These are phyloP conservation scores for Temnothorax rugatulus DNA, from an alignment of 2,888 invertebrate genomes.

Conservation along the genomic window DNA sequence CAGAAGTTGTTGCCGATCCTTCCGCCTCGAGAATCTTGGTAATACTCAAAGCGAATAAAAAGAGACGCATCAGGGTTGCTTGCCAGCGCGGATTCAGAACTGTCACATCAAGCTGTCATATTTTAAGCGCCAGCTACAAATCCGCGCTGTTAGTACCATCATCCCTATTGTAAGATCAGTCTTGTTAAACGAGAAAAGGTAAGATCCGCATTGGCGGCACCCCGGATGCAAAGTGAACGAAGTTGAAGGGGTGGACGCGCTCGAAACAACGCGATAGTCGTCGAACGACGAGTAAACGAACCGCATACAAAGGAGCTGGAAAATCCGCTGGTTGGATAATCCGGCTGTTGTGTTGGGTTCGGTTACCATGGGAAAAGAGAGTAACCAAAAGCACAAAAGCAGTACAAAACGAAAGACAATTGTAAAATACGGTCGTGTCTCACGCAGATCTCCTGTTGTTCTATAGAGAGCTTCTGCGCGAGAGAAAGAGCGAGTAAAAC, in stretches of 20 bases:
- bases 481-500: conserved; percentile 75
- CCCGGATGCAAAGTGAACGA: conserved; percentile 56
- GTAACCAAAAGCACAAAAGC: conserved; percentile 15
- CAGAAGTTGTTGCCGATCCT: conserved; percentile 15
- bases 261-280: conserved; percentile 44
- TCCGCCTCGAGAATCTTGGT: conserved; percentile 21
- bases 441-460: conserved; percentile 80
- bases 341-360: conserved; percentile 49
- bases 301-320: conserved; percentile 25
- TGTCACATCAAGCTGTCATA: not conserved
- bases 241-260: conserved; percentile 79
- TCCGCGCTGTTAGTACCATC: not conserved
- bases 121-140: conserved; percentile 20
- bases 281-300: conserved; percentile 41
- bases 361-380: conserved; percentile 23
- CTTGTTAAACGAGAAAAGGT: conserved; percentile 6
- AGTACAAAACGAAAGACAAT: conserved; percentile 46
- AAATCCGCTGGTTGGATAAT: conserved; percentile 41
- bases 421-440: conserved; percentile 64
- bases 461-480: conserved; percentile 81
- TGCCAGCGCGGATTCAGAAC: conserved; percentile 15
- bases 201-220: conserved; percentile 13
- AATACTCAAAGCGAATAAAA: conserved; percentile 19
- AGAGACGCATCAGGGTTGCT: conserved; percentile 18
- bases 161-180: not conserved